Evolutionary conservation across 2,797 vertebrate species (phyloP).

Genomic region (Zalophus californianus): DNA sequence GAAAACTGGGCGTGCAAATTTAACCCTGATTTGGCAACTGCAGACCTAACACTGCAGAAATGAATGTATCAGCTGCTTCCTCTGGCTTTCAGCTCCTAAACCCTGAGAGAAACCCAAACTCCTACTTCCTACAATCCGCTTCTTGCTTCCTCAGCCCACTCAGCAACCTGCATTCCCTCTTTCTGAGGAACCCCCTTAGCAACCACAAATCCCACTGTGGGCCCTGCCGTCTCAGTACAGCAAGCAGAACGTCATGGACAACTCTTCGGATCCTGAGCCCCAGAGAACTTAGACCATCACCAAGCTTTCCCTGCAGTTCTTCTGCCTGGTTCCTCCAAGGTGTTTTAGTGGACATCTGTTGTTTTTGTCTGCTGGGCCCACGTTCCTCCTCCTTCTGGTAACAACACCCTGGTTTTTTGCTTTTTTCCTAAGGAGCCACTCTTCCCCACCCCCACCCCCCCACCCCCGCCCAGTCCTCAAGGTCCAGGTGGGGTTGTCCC

Average conservation of each 20-base stretch:
- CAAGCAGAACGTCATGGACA: background rate
- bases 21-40: conserved; percentile 40
- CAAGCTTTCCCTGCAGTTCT: background rate
- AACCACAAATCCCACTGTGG: background rate
- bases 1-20: conserved; percentile 38
- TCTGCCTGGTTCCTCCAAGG: background rate
- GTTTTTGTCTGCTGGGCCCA: background rate
- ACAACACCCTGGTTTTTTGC: background rate
- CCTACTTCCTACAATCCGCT: background rate
- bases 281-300: background rate
- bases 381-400: background rate
- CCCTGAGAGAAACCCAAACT: conserved; percentile 18
- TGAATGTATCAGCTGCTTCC: background rate
- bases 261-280: background rate
- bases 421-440: background rate
- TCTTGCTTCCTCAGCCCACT: background rate
- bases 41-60: conserved; percentile 37
- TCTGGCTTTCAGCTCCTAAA: conserved; percentile 2
- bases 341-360: background rate
- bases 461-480: background rate
- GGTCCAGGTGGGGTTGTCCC: background rate
- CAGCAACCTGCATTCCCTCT: background rate
- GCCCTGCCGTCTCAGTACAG: background rate
- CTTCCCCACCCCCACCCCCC: background rate
- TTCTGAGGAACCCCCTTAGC: background rate